Conservation (phyloP, 2,888 invertebrate species). For the Drosophila vallismaia region DNA sequence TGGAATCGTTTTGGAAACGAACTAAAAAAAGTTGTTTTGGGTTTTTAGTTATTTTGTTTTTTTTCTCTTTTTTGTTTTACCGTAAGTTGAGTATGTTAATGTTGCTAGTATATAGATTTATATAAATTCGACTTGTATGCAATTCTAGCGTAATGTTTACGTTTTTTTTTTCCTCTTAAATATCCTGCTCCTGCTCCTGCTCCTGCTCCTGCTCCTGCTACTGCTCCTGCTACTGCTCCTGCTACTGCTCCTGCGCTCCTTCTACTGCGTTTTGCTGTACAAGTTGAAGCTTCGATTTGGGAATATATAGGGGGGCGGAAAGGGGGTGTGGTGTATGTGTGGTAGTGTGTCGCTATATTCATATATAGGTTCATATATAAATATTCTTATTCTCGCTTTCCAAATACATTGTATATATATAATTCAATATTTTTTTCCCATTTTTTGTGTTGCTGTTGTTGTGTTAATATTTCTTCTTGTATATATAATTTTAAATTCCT, state of each 20-base stretch:
- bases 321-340: constrained; percentile 19
- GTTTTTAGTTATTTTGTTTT: not conserved
- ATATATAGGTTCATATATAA: constrained; percentile 74
- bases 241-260: constrained; percentile 28
- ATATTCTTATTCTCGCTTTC: constrained; percentile 65
- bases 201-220: constrained; percentile 39
- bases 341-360: constrained; percentile 35
- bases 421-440: constrained; percentile 51
- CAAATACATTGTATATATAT: constrained; percentile 63
- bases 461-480: constrained; percentile 49
- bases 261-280: constrained; percentile 40
- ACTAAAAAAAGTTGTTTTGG: constrained; percentile 32
- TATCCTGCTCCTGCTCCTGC: constrained; percentile 35
- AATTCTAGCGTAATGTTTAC: constrained; percentile 72
- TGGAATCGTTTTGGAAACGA: constrained; percentile 44
- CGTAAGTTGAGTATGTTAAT: constrained; percentile 53
- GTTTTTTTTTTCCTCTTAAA: constrained; percentile 36
- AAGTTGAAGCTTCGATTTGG: constrained; percentile 46
- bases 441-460: constrained; percentile 31
- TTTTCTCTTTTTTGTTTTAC: constrained; percentile 33
- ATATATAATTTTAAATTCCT: constrained; percentile 77
- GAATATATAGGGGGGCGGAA: constrained; percentile 16
- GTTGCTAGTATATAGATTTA: constrained; percentile 62
- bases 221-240: constrained; percentile 40
- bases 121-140: constrained; percentile 80